Evolutionary conservation across 2,113 vertebrate genomes (phyloP).

Genomic region (Perca flavescens): DNA sequence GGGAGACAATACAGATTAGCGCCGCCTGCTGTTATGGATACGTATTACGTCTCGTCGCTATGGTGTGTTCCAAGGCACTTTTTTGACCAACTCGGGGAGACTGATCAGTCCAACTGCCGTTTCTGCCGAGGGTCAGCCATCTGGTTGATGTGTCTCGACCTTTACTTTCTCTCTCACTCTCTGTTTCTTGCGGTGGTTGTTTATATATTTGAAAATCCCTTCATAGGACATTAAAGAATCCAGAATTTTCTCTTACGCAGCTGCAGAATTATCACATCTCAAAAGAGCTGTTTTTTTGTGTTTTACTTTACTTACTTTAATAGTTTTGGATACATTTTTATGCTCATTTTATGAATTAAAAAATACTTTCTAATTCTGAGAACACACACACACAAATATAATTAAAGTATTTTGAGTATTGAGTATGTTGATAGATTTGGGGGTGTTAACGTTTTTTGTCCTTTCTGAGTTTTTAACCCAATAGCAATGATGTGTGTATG

Average conservation of each 20-base stretch:
- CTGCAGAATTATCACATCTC: slow-evolving; percentile 14
- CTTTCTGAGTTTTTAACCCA: slow-evolving; percentile 3
- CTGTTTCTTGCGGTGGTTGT: slow-evolving; percentile 9
- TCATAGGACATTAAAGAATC: slow-evolving; percentile 15
- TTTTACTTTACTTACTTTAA: background rate
- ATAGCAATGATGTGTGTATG: background rate
- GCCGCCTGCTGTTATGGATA: too few relatives aligned
- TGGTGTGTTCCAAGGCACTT: too few relatives aligned
- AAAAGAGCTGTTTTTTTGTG: slow-evolving; percentile 4
- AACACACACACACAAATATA: background rate
- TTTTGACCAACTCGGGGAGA: too few relatives aligned
- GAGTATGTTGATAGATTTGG: background rate
- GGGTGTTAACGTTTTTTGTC: background rate
- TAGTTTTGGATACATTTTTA: too few relatives aligned
- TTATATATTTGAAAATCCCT: slow-evolving; percentile 39
- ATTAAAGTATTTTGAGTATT: background rate
- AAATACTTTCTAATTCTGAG: too few relatives aligned
- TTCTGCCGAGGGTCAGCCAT: background rate
- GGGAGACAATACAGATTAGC: too few relatives aligned
- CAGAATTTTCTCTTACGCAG: slow-evolving; percentile 11
- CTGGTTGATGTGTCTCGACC: too few relatives aligned
- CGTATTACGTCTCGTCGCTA: too few relatives aligned
- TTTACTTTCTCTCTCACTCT: background rate
- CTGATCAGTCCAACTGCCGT: too few relatives aligned
- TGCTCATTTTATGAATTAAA: too few relatives aligned